A percentile compares a stretch with the other conserved stretches of the same genome.
Evolutionary conservation across 2,113 vertebrate species (phyloP).

Genomic region (Grallaria varia): DNA sequence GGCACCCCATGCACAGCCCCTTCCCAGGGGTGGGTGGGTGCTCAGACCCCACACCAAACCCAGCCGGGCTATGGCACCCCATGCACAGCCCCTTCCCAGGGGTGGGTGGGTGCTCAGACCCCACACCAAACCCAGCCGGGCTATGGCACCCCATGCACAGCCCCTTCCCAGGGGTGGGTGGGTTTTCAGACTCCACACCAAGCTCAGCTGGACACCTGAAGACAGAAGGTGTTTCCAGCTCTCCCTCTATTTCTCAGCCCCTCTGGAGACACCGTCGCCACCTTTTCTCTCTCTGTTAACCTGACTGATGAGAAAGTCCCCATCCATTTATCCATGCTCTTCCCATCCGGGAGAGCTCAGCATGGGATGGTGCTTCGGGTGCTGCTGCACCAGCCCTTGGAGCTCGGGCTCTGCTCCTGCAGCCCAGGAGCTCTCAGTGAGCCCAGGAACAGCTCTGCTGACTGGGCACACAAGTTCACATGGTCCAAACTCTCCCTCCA

Average conservation of each 20-base stretch:
- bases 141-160: not conserved
- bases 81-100: too few species aligned
- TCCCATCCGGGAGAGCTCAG: fast-evolving
- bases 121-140: fast-evolving
- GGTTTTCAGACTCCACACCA: not conserved
- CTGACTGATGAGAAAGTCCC: not conserved
- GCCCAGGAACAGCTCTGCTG: not conserved
- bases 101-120: fast-evolving
- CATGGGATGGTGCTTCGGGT: fast-evolving
- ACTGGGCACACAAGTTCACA: not conserved
- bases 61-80: too few species aligned
- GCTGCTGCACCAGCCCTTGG: not conserved
- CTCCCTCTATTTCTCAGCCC: not conserved
- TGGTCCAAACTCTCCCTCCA: not conserved
- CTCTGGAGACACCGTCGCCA: not conserved
- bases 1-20: too few species aligned
- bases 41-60: not conserved
- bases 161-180: fast-evolving
- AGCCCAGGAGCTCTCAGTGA: not conserved
- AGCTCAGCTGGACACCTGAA: not conserved
- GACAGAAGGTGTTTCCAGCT: not conserved
- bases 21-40: fast-evolving
- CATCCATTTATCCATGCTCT: not conserved
- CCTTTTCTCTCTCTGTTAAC: not conserved
- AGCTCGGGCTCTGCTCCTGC: fast-evolving